These are phyloP conservation scores for Phrixothrix hirtus DNA, from an alignment of 2,888 invertebrate genomes.

Conservation along the genomic window DNA sequence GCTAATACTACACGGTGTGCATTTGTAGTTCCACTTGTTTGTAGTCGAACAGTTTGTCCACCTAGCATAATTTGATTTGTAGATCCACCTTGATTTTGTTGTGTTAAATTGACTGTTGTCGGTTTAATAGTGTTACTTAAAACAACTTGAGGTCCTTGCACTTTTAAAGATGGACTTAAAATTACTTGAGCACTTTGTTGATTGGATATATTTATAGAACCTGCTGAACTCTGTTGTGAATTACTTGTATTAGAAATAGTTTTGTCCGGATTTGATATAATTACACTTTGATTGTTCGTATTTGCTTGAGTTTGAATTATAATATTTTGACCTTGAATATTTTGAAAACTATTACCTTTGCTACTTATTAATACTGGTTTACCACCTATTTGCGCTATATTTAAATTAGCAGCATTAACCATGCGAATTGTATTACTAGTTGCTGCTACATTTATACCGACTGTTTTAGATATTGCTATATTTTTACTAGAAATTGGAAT, in stretches of 20 bases:
- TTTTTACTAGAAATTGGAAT: conserved; percentile 41
- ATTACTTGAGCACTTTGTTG: conserved; percentile 49
- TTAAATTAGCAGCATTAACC: conserved; percentile 58
- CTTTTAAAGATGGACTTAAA: conserved; percentile 51
- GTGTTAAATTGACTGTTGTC: conserved; percentile 28
- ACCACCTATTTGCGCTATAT: conserved; percentile 61
- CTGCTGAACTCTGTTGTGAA: conserved; percentile 30
- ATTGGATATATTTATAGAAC: conserved; percentile 46
- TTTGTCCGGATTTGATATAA: conserved; percentile 35
- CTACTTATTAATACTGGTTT: conserved; percentile 62
- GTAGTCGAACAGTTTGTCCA: conserved; percentile 51
- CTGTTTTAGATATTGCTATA: conserved; percentile 41
- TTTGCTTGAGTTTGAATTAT: conserved; percentile 54
- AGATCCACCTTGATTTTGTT: conserved; percentile 32
- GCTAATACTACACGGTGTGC: conserved; percentile 59
- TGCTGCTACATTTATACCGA: conserved; percentile 43
- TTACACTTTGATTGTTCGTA: conserved; percentile 30
- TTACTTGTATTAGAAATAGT: conserved; percentile 21
- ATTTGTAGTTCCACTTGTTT: conserved; percentile 44
- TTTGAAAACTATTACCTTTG: conserved; percentile 52
- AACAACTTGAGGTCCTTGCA: conserved; percentile 51
- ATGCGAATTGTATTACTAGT: conserved; percentile 56
- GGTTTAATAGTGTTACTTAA: conserved; percentile 43
- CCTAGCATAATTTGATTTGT: conserved; percentile 52
- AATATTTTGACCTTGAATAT: conserved; percentile 55